Conservation (phyloP, 2,888 invertebrate genomes). For the Trichopria drosophilae region DNA sequence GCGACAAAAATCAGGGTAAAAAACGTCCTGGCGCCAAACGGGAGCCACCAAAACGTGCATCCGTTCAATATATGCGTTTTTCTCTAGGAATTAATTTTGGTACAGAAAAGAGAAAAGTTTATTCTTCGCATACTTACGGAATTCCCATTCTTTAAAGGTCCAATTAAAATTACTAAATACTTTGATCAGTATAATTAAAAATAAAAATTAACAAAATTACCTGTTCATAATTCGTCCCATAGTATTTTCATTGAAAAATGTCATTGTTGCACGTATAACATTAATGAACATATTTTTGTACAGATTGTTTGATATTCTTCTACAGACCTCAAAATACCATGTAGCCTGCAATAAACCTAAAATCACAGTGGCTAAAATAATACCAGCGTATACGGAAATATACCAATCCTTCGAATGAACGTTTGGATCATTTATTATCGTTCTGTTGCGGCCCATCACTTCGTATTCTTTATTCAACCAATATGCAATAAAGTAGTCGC, state of each 20-base stretch:
- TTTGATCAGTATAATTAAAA: no score
- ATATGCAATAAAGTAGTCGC: slow-evolving; percentile 55
- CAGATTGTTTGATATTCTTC: slow-evolving; percentile 74
- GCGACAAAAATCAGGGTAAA: no score
- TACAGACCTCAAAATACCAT: slow-evolving; percentile 67
- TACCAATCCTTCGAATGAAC: slow-evolving; percentile 52
- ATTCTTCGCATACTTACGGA: no score
- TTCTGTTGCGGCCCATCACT: slow-evolving; percentile 45
- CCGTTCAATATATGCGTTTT: no score
- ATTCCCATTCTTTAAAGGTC: no score
- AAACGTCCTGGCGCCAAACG: no score
- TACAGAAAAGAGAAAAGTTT: no score
- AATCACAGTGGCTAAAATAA: slow-evolving; percentile 55
- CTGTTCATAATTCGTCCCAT: slow-evolving; percentile 78
- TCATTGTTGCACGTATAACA: slow-evolving; percentile 79
- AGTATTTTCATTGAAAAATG: slow-evolving; percentile 87
- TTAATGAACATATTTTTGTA: slow-evolving; percentile 82
- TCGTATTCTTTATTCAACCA: slow-evolving; percentile 64
- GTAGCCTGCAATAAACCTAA: slow-evolving; percentile 57
- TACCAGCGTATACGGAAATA: slow-evolving; percentile 62
- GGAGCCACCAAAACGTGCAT: no score
- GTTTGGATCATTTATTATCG: slow-evolving; percentile 19
- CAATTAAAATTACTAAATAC: no score
- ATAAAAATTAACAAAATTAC: slow-evolving; percentile 35
- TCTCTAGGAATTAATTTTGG: no score